Evolutionary conservation across 2,888 invertebrate genomes (phyloP).

Genomic region (Sarcophaga caerulescens): DNA sequence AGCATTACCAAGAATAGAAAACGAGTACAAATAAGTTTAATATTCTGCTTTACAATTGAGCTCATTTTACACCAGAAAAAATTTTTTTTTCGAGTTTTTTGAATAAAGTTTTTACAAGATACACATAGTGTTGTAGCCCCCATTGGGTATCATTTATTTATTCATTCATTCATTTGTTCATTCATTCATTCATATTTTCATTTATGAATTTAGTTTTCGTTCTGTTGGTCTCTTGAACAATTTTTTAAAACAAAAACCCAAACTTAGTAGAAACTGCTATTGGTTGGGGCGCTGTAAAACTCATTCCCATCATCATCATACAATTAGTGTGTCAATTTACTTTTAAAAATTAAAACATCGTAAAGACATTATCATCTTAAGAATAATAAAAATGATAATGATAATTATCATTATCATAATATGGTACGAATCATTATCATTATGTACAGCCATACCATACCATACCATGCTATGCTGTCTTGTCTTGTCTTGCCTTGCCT

Average conservation of each 20-base stretch:
- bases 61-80: neutral
- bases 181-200: neutral
- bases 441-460: neutral
- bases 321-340: slow-evolving; percentile 64
- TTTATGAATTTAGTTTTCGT: neutral
- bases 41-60: neutral
- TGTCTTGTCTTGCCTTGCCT: neutral
- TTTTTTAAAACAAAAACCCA: neutral
- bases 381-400: slow-evolving; percentile 30
- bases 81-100: too few species aligned
- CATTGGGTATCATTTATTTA: neutral
- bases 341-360: slow-evolving; percentile 48
- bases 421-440: neutral
- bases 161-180: neutral
- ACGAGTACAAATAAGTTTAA: neutral
- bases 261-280: too few species aligned
- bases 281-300: too few species aligned
- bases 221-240: too few species aligned
- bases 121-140: neutral
- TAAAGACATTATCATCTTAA: slow-evolving; percentile 28
- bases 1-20: neutral
- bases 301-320: slow-evolving; percentile 21
- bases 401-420: slow-evolving; percentile 24
- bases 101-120: too few species aligned
- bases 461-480: too few species aligned